Evolutionary conservation across 2,797 vertebrate species (phyloP).

Genomic region (Crenuchus spilurus): DNA sequence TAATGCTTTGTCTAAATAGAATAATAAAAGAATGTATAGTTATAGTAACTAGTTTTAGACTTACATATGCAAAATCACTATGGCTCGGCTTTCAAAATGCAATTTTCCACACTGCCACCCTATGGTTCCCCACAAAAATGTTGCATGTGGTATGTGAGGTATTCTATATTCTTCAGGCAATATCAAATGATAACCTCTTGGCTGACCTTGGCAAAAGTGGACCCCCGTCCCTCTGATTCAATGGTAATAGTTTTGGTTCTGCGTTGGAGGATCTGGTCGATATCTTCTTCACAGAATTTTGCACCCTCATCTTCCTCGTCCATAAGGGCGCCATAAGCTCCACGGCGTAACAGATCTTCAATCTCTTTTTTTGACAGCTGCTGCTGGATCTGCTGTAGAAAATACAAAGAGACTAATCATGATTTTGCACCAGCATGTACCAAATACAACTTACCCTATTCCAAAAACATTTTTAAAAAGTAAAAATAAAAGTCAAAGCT

Average conservation of each 20-base stretch:
- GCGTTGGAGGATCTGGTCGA: constrained; percentile 96
- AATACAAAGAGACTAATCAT: background rate
- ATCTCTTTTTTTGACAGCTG: constrained; percentile 98
- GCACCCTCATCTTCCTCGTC: constrained; percentile 97
- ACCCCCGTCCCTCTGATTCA: constrained; percentile 95
- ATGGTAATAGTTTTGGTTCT: constrained; percentile 98
- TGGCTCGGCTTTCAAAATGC: too few species aligned
- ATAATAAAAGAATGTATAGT: too few species aligned
- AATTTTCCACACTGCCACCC: too few species aligned
- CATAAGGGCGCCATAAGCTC: constrained; percentile 98
- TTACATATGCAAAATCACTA: too few species aligned
- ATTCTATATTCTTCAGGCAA: too few species aligned
- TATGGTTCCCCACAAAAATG: too few species aligned
- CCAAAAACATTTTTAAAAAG: too few species aligned
- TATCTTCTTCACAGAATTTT: constrained; percentile 98
- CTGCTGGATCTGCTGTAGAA: constrained; percentile 84
- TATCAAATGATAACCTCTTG: too few species aligned
- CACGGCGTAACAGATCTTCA: constrained; percentile 92
- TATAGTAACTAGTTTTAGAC: too few species aligned
- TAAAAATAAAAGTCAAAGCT: too few species aligned
- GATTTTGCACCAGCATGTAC: background rate
- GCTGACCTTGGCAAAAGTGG: constrained; percentile 96
- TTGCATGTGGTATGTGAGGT: too few species aligned
- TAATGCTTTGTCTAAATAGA: background rate
- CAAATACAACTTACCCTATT: too few species aligned